A percentile compares a stretch with the other conserved stretches of the same genome.
These are phyloP conservation scores for Phaonia tiefii DNA, from an alignment of 2,888 invertebrate genomes.

Conservation along the genomic window DNA sequence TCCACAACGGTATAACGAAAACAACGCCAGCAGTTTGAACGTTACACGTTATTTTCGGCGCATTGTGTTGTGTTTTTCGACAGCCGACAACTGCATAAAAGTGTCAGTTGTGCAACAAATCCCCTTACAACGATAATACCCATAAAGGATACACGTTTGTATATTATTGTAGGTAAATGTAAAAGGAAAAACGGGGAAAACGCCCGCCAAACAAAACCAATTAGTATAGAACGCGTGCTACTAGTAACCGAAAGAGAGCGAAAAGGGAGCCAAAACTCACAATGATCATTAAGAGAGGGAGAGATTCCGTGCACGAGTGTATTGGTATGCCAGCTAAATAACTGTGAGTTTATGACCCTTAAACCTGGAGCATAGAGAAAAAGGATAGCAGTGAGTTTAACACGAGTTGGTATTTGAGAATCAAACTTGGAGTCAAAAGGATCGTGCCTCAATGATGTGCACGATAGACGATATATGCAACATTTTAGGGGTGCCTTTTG, in stretches of 20 bases:
- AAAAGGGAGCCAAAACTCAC: slow-evolving; percentile 11
- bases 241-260: slow-evolving; percentile 68
- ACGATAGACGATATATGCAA: not conserved
- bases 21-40: not conserved
- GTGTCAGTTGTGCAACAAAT: slow-evolving; percentile 61
- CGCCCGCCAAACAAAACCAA: slow-evolving; percentile 75
- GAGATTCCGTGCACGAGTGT: slow-evolving; percentile 36
- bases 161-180: too few species aligned
- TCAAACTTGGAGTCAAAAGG: not conserved
- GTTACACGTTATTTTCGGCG: slow-evolving; percentile 24
- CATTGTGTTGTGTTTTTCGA: too few species aligned
- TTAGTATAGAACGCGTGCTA: slow-evolving; percentile 79
- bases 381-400: slow-evolving; percentile 35
- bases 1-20: not conserved
- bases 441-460: too few species aligned
- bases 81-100: slow-evolving; percentile 46
- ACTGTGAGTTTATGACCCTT: slow-evolving; percentile 72
- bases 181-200: too few species aligned
- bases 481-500: slow-evolving; percentile 49
- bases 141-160: slow-evolving; percentile 20
- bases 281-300: slow-evolving; percentile 59
- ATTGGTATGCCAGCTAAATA: slow-evolving; percentile 41
- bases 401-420: not conserved
- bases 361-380: not conserved
- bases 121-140: slow-evolving; percentile 38